These are phyloP conservation scores for Chondrilla cf. caribensis DNA, from an alignment of 37 sponge, comb jelly and placozoan species.

Conservation along the genomic window DNA sequence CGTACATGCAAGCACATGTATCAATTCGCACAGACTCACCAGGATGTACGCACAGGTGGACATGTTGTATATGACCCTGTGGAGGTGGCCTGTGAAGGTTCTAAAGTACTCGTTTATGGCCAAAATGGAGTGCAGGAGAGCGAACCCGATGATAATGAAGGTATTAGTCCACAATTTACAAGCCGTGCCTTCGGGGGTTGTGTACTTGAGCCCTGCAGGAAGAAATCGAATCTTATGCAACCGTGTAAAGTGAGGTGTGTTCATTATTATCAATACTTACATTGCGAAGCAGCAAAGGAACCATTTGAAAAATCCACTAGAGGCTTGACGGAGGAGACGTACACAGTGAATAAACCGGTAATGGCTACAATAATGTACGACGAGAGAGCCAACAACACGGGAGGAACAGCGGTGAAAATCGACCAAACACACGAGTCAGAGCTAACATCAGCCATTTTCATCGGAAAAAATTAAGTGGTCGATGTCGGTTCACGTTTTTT, in stretches of 20 bases:
- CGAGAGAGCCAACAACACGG: neutral
- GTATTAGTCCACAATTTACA: conserved; percentile 1
- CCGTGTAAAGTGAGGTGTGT: no score
- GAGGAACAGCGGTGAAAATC: neutral
- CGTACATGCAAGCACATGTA: no score
- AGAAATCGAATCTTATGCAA: neutral
- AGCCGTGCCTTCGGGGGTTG: neutral
- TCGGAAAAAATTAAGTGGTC: no score
- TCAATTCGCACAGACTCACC: no score
- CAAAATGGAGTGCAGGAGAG: conserved; percentile 3
- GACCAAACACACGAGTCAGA: neutral
- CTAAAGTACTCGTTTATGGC: neutral
- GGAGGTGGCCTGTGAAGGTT: neutral
- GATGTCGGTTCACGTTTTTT: no score
- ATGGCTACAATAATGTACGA: neutral
- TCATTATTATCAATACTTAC: no score
- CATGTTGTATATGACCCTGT: neutral
- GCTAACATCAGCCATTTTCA: no score
- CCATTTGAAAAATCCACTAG: neutral
- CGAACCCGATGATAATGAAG: conserved; percentile 12
- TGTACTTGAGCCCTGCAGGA: neutral
- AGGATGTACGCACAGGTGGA: conserved; percentile 8
- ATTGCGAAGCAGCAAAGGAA: no score
- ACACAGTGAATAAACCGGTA: neutral
- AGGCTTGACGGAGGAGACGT: neutral